Evolutionary conservation across 2,888 invertebrate genomes (phyloP), one percentile per base, ranked within the genome.

Genomic region (Nymphalis urticae): DNA sequence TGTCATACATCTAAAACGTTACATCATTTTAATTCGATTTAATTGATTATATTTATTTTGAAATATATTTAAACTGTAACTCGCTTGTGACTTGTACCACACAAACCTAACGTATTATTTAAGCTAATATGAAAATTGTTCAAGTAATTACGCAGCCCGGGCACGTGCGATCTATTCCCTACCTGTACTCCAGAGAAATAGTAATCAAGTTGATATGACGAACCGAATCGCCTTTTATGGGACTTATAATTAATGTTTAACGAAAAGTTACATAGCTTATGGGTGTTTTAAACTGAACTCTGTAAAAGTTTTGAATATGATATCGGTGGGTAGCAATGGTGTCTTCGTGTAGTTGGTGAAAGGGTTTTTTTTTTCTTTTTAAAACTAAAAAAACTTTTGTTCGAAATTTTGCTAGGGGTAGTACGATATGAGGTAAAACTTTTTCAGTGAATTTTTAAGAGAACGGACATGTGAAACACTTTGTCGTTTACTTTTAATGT

Each of bases 111-210:
- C 83, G 82, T 88, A 90, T 89, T 89, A 89, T 89, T 89, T 88
- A 89, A 86, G 86, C 86, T 89, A 90, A 91, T 91, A 90, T 87
- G 90, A 89, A 91, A 90, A 90, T 90, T 89, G 87, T 85, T 84
- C 79, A 86, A 88, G 85, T 89, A 89, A 90, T 91, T 89, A 85
- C 82, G 80, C 77, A 88, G 81, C 82, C 89, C 78, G 77, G 77
- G 82, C 90, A 89, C 90, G 89, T 89, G 77, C 77, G 77, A 81
- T 78, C 82, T 76, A 72, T 76, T 75, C 78, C 75, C 75, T 73
- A 73, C 69, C 74, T 71, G 69, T 67, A 64, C 61, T 69, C 74
- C 75, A 71, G 73, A 75, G 75, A 69, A 71, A 63, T 68, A 58
- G 70, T 72, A 67, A 72, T 72, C 70, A 72, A 72, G 65, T 68